Evolutionary conservation across 2,113 vertebrate genomes (phyloP), one percentile per base, ranked within the genome.

Genomic region (Tinamus guttatus): DNA sequence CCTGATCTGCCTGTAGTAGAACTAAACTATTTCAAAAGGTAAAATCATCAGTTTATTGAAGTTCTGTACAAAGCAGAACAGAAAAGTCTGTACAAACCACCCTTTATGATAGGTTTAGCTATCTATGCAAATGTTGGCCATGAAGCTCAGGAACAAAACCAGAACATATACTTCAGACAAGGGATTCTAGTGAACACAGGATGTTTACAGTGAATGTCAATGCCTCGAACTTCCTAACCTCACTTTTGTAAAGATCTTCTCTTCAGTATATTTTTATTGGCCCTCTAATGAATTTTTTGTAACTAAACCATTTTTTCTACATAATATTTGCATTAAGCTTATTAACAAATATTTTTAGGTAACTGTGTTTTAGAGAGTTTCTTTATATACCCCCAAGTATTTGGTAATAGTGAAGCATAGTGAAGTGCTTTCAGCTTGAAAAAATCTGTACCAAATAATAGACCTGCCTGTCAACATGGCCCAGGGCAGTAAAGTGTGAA

Each of bases 161-260:
- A 94, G 92, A 90, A 91, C 94, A 96, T 93, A 85, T 6, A 84
- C 96, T 97, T 97, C 96, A 97, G 95, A 97, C 94, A 97, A 97
- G 97, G 97, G 97, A 98, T 95, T 94, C 40, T 95, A 96, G 96
- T 97, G 94, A 98, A 97, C 96, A 96, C 96, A 91, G 41, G 88
- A 81, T 97, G 98, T 98, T 98, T 98, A 98, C 98, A 98, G 97
- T 96, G 95, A 97, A 98, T 95, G 94, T 95, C 94, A 96, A 98
- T 97, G 97, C 97, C 98, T 98, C 98, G 69, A 90, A 77, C 73
- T 97, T 97, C 94, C 74, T 98, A 97, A 98, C 98, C 98, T 98
- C 97, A 96, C 94, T 97, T 98, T 98, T 98, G 95, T 96, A 95
- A 97, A 97, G 94, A 96, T 96, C 93, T 95, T 94, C 94, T 96